Conservation (phyloP, 2,888 invertebrate genomes). For the Linnaemya tessellans region DNA sequence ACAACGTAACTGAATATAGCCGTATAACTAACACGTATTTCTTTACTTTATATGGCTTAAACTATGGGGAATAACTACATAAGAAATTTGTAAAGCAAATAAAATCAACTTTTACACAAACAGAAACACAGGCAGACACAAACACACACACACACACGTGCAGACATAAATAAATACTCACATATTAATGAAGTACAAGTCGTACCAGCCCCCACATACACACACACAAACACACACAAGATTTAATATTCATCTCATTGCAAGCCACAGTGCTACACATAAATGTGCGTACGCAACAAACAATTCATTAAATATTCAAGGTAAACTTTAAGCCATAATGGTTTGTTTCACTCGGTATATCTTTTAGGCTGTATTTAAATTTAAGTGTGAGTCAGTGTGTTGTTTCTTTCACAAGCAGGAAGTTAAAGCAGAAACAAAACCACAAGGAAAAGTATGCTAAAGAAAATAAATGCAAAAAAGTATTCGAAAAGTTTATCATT, state of each 20-base stretch:
- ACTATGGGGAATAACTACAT: constrained; percentile 33
- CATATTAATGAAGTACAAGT: constrained; percentile 33
- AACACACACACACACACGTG: constrained; percentile 1
- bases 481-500: background rate
- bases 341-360: constrained; percentile 38
- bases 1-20: background rate
- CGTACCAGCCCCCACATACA: background rate
- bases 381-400: background rate
- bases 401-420: constrained; percentile 7
- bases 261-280: background rate
- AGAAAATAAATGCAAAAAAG: background rate
- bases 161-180: background rate
- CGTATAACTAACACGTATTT: constrained; percentile 29
- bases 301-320: constrained; percentile 52
- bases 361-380: constrained; percentile 9
- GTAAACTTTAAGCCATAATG: constrained; percentile 65
- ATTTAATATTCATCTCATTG: constrained; percentile 5
- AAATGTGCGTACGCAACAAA: background rate
- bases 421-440: constrained; percentile 11
- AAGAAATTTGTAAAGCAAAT: constrained; percentile 29
- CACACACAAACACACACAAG: background rate
- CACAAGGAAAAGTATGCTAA: background rate
- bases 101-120: constrained; percentile 15
- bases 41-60: constrained; percentile 34
- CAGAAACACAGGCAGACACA: background rate